A percentile compares a stretch with the other conserved stretches of the same genome.
These are phyloP conservation scores for Stenchaetothrips biformis DNA, from an alignment of 2,888 invertebrate species.

Conservation along the genomic window DNA sequence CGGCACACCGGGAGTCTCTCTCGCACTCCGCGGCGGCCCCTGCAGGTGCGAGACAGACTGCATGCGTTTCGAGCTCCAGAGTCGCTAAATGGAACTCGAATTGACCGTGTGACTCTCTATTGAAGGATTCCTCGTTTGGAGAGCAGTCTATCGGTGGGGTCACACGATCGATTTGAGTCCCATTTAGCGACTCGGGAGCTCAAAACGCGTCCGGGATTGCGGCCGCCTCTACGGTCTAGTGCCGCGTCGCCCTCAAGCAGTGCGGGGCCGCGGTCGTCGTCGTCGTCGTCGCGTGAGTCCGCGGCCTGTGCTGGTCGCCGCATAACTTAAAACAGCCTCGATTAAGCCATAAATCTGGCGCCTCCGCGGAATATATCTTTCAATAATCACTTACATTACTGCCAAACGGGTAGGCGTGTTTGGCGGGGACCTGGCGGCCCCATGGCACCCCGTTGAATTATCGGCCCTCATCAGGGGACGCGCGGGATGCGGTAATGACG, in stretches of 20 bases:
- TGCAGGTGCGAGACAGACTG: too few species aligned
- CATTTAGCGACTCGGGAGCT: too few species aligned
- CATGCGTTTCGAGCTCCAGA: too few species aligned
- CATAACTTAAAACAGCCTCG: slow-evolving; percentile 10
- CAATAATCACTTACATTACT: slow-evolving; percentile 12
- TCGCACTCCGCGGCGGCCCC: too few species aligned
- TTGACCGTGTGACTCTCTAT: too few species aligned
- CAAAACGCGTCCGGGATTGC: too few species aligned
- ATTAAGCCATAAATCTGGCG: slow-evolving; percentile 19
- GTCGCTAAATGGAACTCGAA: too few species aligned
- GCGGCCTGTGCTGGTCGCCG: not conserved
- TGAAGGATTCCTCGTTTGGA: too few species aligned
- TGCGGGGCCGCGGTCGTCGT: not conserved
- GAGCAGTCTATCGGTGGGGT: too few species aligned
- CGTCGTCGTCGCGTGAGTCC: not conserved
- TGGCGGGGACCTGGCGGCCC: not conserved
- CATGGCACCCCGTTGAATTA: not conserved
- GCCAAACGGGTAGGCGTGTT: not conserved
- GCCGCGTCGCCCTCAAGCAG: not conserved
- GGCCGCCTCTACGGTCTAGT: not conserved
- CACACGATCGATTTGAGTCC: too few species aligned
- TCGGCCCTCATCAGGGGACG: not conserved
- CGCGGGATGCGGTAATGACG: not conserved
- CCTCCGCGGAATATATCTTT: slow-evolving; percentile 10
- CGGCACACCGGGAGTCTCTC: too few species aligned